Conservation (phyloP, 2,797 vertebrate species). For the Sebastes steindachneri region DNA sequence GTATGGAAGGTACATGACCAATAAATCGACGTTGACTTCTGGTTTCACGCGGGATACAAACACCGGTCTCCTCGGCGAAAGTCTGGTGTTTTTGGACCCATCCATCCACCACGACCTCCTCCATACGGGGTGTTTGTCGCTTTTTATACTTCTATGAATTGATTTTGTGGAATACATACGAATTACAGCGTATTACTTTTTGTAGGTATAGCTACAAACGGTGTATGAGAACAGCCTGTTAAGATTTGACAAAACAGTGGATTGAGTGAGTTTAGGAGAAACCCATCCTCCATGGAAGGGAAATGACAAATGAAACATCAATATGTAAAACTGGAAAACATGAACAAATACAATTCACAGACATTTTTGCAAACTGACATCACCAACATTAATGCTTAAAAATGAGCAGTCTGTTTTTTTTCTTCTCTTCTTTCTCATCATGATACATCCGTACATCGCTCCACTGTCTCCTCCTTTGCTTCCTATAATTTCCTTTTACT, state of each 20-base stretch:
- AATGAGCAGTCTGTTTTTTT: neutral
- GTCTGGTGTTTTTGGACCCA: too few species aligned
- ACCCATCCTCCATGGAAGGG: neutral
- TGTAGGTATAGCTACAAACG: too few species aligned
- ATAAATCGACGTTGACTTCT: too few species aligned
- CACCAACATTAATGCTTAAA: neutral
- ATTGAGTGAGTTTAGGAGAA: slow-evolving; percentile 6
- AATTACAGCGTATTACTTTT: too few species aligned
- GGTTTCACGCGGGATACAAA: accelerated
- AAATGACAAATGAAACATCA: neutral
- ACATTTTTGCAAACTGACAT: neutral
- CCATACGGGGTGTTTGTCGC: too few species aligned
- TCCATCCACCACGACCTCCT: too few species aligned
- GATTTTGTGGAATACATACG: too few species aligned
- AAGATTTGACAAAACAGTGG: slow-evolving; percentile 5
- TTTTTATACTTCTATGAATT: too few species aligned
- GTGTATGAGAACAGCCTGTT: too few species aligned
- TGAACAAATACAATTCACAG: neutral
- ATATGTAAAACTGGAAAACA: neutral
- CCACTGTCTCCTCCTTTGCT: neutral
- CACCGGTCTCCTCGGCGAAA: too few species aligned
- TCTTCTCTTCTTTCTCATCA: neutral
- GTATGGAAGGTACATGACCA: too few species aligned
- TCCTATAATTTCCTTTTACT: neutral
- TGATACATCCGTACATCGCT: neutral